A percentile compares a stretch with the other conserved stretches of the same genome.
These are phyloP conservation scores for Pontoporia blainvillei DNA, from an alignment of 2,113 vertebrate genomes.

Conservation along the genomic window DNA sequence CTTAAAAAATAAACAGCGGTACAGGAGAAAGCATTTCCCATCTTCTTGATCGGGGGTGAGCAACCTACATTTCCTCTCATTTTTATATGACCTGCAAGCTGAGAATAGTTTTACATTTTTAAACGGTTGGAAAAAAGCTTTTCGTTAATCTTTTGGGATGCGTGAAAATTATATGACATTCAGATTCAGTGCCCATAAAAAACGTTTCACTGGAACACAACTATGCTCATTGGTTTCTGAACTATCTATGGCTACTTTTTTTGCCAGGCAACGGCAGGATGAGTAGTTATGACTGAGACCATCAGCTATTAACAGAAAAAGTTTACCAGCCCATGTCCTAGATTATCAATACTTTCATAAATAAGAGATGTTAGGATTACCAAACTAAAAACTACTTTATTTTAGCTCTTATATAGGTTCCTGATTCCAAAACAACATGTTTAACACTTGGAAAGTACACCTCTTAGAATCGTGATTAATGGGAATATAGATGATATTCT, in stretches of 20 bases:
- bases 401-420: neutral
- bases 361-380: neutral
- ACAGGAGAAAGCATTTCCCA: neutral
- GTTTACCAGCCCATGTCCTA: neutral
- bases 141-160: neutral
- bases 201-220: neutral
- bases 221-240: neutral
- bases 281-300: neutral
- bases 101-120: neutral
- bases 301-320: neutral
- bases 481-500: neutral
- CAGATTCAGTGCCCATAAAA: neutral
- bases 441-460: neutral
- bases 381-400: neutral
- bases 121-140: neutral
- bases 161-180: neutral
- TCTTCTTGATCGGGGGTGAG: neutral
- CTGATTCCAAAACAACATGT: neutral
- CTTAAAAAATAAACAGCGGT: constrained; percentile 1
- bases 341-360: neutral
- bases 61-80: neutral
- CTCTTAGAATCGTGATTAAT: neutral
- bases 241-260: neutral
- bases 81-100: neutral
- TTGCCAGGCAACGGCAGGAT: neutral